Base-by-base conservation (phyloP, 2,797 vertebrate genomes). In the Malacoctenus gilli region DNA sequence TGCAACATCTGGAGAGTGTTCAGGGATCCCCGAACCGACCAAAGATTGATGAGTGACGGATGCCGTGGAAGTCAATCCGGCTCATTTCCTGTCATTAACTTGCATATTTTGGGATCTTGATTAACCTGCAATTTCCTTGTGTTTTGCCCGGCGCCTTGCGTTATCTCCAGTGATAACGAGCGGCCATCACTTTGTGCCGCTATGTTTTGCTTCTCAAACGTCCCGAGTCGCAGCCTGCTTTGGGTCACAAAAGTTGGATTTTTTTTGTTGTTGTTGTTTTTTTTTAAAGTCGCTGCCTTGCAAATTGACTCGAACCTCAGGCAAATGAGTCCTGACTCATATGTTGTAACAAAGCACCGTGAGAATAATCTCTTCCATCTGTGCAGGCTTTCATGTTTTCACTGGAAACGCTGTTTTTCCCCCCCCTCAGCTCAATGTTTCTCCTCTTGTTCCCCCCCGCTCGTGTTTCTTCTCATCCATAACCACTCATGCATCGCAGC, bases 21-120 rank as follows among this genome's bases (percentile, higher is more conserved):
- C 0, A 9, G 23, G 4, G 7, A 37, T 15, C 1, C 28, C 16
- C 8, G 15, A 46, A 44, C 21, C 50, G 20, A 38, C 4, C 2
- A 5, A 18, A 15, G 10, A 51, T 9, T 55, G 51, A 54, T 46
- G 25, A 51, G 4, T 13, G 9, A 39, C 13, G 16, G 14, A 36
- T 22, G 88, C 89, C 46, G 87, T 3, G 21, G 69, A 69, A 34
- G 56, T 31, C 23, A 16, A 14, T 42, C n/a, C 4, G 32, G 15
- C 30, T 47, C 52, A 47, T 76, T 86, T 87, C 80, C 61, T 73
- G 68, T 69, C 47, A 72, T 86, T 83, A 69, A 40, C 28, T 30
- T 60, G 28, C 2, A 3, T 12, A 13, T 2, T 16, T 58, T 8
- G 1, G 32, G 38, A 39, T 71, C 62, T 73, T 78, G 60, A 84